These are phyloP conservation scores for Argopecten irradians DNA, from an alignment of 1,140 invertebrate genomes.

Conservation along the genomic window DNA sequence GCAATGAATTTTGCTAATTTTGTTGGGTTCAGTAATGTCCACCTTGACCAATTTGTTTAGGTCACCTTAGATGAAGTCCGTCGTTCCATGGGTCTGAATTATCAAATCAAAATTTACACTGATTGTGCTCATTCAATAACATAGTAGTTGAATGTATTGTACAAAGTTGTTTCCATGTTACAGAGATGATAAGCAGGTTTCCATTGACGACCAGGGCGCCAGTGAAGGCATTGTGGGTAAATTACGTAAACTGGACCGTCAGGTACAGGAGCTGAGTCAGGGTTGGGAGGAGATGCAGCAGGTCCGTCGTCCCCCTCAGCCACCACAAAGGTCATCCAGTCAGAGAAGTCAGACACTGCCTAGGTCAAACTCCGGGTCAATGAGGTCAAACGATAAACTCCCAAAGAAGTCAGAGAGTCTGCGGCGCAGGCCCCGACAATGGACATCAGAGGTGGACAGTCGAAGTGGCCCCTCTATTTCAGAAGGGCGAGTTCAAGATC, in stretches of 20 bases:
- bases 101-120: no score
- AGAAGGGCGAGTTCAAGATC: neutral
- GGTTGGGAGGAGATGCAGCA: constrained; percentile 69
- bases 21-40: no score
- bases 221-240: constrained; percentile 63
- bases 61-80: no score
- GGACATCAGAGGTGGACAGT: neutral
- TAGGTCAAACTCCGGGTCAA: neutral
- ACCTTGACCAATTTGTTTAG: no score
- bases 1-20: no score
- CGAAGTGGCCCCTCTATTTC: neutral
- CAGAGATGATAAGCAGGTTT: constrained; percentile 63
- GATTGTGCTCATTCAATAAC: neutral
- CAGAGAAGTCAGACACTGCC: neutral
- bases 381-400: neutral
- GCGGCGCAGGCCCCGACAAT: neutral
- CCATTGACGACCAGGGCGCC: constrained; percentile 66
- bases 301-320: constrained; percentile 51
- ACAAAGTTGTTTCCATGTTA: constrained; percentile 35
- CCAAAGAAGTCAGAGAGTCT: neutral
- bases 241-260: constrained; percentile 65
- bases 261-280: constrained; percentile 62
- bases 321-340: constrained; percentile 34
- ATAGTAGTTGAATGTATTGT: neutral
- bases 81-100: no score